phyloP scores from a whole-genome alignment of 1,140 invertebrate genomes.

The Neodiprion virginianus region DNA sequence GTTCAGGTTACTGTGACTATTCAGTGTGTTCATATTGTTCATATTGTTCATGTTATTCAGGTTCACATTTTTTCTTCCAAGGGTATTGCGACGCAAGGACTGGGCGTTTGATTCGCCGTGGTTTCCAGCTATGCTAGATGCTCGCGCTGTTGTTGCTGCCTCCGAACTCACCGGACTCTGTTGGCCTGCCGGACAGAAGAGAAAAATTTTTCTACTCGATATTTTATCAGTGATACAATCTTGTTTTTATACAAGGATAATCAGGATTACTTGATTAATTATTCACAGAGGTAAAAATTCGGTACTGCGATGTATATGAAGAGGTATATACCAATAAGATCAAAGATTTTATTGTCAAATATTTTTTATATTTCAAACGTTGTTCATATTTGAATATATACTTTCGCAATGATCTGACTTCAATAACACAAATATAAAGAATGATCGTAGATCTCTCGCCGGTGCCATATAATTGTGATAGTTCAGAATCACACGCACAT shows the following conservation, averaged over 20 bases:
- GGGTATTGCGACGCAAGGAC: conserved; percentile 62
- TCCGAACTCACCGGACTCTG: conserved; percentile 82
- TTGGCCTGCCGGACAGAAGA: conserved; percentile 64
- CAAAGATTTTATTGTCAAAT: too few relatives aligned
- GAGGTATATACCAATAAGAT: too few relatives aligned
- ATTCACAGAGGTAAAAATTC: too few relatives aligned
- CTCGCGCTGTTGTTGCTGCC: conserved; percentile 79
- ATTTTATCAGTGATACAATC: too few relatives aligned
- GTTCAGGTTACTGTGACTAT: conserved; percentile 43
- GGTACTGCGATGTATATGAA: too few relatives aligned
- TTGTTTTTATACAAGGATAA: too few relatives aligned
- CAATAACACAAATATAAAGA: too few relatives aligned
- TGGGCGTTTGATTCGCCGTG: conserved; percentile 60
- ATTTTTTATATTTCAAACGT: too few relatives aligned
- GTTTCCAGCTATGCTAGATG: conserved; percentile 72
- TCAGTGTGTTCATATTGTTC: conserved; percentile 41
- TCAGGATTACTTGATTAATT: too few relatives aligned
- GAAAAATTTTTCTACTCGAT: not conserved
- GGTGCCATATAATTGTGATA: conserved; percentile 8
- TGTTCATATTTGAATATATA: too few relatives aligned
- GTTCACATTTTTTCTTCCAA: conserved; percentile 63
- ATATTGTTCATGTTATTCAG: conserved; percentile 58
- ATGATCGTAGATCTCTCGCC: too few relatives aligned
- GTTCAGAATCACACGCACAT: not conserved
- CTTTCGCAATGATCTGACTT: too few relatives aligned